These are phyloP conservation scores for Petrocephalus zakoni DNA, from an alignment of 2,113 vertebrate species.

Conservation along the genomic window DNA sequence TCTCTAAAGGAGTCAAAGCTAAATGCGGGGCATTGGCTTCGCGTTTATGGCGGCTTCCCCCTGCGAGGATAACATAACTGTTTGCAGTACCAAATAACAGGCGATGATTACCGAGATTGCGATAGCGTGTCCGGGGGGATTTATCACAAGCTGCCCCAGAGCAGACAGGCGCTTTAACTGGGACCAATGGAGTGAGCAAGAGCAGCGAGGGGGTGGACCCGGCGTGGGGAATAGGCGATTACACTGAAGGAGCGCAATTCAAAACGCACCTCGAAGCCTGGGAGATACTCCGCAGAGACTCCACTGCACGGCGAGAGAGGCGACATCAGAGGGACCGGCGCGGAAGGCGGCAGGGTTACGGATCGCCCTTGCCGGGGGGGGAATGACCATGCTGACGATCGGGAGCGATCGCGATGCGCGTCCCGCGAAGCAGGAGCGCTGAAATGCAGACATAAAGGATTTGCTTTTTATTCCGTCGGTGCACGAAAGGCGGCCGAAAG, in stretches of 20 bases:
- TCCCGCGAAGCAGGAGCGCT: conserved; percentile 16
- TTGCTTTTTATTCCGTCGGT: neutral
- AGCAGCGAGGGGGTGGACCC: conserved; percentile 50
- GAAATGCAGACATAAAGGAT: conserved; percentile 16
- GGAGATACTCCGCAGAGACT: neutral
- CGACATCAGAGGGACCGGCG: neutral
- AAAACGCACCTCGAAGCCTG: conserved; percentile 59
- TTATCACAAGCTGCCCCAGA: neutral
- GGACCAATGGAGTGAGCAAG: conserved; percentile 49
- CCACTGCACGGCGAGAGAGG: neutral
- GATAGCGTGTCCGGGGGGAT: conserved; percentile 19
- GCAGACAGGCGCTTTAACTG: conserved; percentile 13
- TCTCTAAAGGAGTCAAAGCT: neutral
- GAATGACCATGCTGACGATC: neutral
- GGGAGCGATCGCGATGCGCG: conserved; percentile 10
- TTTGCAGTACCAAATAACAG: conserved; percentile 21
- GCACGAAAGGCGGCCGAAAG: conserved; percentile 4
- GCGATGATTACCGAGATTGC: conserved; percentile 14
- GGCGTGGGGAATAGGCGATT: conserved; percentile 64
- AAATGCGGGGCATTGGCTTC: neutral
- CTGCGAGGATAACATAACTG: conserved; percentile 6
- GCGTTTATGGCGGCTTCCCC: neutral
- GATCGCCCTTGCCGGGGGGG: neutral
- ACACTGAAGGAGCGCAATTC: conserved; percentile 80
- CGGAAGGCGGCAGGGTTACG: neutral